Conservation (phyloP, 2,113 vertebrate genomes). For the Notothenia rossii region DNA sequence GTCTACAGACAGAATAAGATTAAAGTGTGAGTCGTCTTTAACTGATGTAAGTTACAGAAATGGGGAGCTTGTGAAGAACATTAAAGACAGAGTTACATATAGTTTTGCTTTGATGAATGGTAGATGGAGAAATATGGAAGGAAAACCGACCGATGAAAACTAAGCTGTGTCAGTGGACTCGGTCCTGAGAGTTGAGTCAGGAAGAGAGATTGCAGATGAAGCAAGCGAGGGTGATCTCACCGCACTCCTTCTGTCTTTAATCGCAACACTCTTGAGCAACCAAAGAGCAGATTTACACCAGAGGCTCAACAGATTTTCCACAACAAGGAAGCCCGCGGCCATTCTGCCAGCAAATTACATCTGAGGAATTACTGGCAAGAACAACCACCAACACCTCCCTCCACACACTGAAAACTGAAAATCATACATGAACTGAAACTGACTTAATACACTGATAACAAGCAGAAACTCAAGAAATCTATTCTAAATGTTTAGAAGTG, state of each 20-base stretch:
- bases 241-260: constrained; percentile 37
- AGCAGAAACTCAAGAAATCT: neutral
- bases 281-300: constrained; percentile 43
- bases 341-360: constrained; percentile 55
- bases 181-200: constrained; percentile 25
- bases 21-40: constrained; percentile 45
- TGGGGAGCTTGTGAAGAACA: neutral
- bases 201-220: constrained; percentile 43
- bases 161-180: constrained; percentile 21
- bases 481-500: too few relatives aligned
- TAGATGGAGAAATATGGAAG: neutral
- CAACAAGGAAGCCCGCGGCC: constrained; percentile 42
- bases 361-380: constrained; percentile 43
- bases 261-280: constrained; percentile 51
- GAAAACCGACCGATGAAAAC: constrained; percentile 19
- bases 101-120: neutral
- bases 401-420: constrained; percentile 25
- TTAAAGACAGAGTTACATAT: constrained; percentile 21
- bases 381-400: constrained; percentile 18
- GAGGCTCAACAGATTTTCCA: constrained; percentile 41
- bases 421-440: neutral
- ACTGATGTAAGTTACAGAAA: constrained; percentile 50
- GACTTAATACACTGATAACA: neutral
- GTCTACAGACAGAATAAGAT: constrained; percentile 44
- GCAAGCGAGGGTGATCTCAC: constrained; percentile 52